phyloP scores from a whole-genome alignment of 2,797 vertebrate genomes.

The Pelobates cultripes region DNA sequence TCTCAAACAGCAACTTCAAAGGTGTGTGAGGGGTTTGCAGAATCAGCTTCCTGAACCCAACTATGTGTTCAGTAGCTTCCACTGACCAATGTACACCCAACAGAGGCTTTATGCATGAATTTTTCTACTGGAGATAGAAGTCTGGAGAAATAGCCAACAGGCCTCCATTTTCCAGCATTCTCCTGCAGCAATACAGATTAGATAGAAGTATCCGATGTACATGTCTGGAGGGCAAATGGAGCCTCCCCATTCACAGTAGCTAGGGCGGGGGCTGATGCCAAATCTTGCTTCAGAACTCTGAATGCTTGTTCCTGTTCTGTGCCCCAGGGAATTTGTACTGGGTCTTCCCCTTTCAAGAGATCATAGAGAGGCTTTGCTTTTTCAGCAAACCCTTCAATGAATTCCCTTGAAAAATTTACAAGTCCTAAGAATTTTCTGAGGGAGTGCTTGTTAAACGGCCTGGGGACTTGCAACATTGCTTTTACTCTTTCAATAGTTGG shows the following conservation, averaged over 20 bases:
- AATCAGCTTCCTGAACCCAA: background rate
- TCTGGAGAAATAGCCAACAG: background rate
- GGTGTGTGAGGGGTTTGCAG: background rate
- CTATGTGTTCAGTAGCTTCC: background rate
- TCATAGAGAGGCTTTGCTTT: too few relatives aligned
- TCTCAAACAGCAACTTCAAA: conserved; percentile 7
- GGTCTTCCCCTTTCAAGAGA: too few relatives aligned
- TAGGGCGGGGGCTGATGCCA: conserved; percentile 1
- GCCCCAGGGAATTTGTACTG: background rate
- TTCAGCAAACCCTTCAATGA: background rate
- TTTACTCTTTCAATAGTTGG: background rate
- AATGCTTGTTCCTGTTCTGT: background rate
- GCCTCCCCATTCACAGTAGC: too few relatives aligned
- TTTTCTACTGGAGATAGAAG: background rate
- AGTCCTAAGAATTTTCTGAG: background rate
- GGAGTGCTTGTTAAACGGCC: background rate
- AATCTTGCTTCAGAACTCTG: background rate
- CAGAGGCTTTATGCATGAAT: background rate
- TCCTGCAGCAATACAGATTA: background rate
- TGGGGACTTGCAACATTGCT: background rate
- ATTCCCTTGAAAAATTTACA: background rate
- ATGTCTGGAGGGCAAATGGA: background rate
- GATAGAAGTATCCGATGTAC: background rate
- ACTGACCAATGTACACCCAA: background rate
- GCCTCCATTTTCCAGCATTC: background rate